These are phyloP conservation scores for Drosophila navojoa DNA, from an alignment of 1,140 invertebrate species.

Conservation along the genomic window DNA sequence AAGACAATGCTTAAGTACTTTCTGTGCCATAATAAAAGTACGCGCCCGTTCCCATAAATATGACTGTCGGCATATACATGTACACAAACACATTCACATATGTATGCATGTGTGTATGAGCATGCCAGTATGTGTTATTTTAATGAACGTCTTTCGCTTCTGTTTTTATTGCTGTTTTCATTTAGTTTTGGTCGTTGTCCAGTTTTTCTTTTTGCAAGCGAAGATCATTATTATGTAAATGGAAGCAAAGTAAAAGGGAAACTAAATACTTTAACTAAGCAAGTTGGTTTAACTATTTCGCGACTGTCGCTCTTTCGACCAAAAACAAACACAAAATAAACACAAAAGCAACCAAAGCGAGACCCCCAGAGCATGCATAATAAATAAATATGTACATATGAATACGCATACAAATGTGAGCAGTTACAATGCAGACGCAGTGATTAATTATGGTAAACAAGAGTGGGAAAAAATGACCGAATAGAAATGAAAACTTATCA, in stretches of 20 bases:
- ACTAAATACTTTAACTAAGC: conserved; percentile 66
- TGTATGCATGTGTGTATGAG: conserved; percentile 3
- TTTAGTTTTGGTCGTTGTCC: conserved; percentile 34
- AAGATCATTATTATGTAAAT: conserved; percentile 77
- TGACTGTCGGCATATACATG: not conserved
- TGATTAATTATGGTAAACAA: conserved; percentile 68
- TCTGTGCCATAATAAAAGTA: conserved; percentile 51
- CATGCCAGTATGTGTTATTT: conserved; percentile 36
- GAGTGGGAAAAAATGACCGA: conserved; percentile 49
- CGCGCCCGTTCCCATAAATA: conserved; percentile 33
- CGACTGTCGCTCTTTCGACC: conserved; percentile 3
- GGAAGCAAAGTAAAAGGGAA: conserved; percentile 78
- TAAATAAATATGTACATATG: conserved; percentile 32
- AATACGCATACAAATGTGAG: conserved; percentile 19
- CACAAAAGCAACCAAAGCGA: conserved; percentile 25
- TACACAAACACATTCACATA: conserved; percentile 6
- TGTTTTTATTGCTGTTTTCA: conserved; percentile 29
- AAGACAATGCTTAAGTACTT: conserved; percentile 16
- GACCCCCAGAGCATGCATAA: conserved; percentile 42
- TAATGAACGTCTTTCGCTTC: conserved; percentile 63
- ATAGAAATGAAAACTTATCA: conserved; percentile 57
- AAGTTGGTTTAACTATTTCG: conserved; percentile 13
- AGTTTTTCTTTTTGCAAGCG: conserved; percentile 43
- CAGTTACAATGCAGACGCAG: conserved; percentile 42
- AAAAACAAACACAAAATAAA: conserved; percentile 25